These are phyloP conservation scores for Trypoxylon attenuatum DNA, from an alignment of 2,888 invertebrate genomes.

Conservation along the genomic window DNA sequence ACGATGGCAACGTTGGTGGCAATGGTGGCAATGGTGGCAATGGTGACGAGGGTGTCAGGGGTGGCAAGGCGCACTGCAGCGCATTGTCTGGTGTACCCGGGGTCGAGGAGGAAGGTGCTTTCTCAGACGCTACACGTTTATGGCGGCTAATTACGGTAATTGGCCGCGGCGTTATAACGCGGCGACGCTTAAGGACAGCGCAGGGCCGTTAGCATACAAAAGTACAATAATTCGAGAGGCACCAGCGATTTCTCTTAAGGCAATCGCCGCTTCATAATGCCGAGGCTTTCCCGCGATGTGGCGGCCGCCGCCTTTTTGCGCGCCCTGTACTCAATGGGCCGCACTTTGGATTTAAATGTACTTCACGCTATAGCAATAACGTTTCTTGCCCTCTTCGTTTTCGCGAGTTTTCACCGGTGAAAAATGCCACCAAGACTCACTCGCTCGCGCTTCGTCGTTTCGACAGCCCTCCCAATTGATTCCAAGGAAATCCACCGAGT, in stretches of 20 bases:
- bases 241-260: constrained; percentile 40
- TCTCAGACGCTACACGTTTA: constrained; percentile 51
- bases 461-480: background rate
- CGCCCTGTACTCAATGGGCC: background rate
- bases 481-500: too few relatives aligned
- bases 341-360: constrained; percentile 3
- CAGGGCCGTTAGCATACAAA: constrained; percentile 46
- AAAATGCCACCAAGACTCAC: too few relatives aligned
- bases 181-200: constrained; percentile 46
- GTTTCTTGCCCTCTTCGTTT: too few relatives aligned
- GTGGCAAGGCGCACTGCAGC: background rate
- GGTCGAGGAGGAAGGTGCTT: constrained; percentile 17
- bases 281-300: constrained; percentile 20
- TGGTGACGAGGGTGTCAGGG: background rate
- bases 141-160: constrained; percentile 59
- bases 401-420: too few relatives aligned
- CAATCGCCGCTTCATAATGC: constrained; percentile 34
- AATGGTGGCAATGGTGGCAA: background rate
- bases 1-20: background rate
- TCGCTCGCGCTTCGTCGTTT: too few relatives aligned
- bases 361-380: background rate
- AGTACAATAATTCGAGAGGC: constrained; percentile 43
- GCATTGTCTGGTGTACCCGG: constrained; percentile 26
- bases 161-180: constrained; percentile 48
- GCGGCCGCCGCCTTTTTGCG: constrained; percentile 24